phyloP scores from a whole-genome alignment of 2,797 vertebrate species.

The Adelosebastes latens region DNA sequence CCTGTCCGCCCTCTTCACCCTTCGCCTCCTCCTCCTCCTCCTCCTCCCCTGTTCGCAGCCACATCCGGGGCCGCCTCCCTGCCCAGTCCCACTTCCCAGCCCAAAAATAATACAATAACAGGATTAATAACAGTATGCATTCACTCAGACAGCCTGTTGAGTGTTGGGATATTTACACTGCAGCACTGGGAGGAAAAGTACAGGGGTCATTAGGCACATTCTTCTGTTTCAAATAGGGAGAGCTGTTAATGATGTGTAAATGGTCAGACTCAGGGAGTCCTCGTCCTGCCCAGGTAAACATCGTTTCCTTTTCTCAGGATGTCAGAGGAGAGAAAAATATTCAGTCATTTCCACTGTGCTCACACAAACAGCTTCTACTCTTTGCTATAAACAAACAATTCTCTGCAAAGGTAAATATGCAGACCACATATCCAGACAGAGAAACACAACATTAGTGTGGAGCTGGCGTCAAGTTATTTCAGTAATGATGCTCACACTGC shows the following conservation, averaged over 20 bases:
- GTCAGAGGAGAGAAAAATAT: conserved; percentile 38
- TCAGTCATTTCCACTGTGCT: conserved; percentile 42
- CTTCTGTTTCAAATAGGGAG: conserved; percentile 56
- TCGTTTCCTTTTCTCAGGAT: conserved; percentile 35
- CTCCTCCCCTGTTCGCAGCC: conserved; percentile 4
- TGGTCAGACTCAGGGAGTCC: conserved; percentile 20
- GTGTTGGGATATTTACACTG: conserved; percentile 57
- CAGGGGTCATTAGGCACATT: conserved; percentile 31
- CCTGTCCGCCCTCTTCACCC: conserved; percentile 1
- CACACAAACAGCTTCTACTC: conserved; percentile 42
- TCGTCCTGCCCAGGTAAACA: conserved; percentile 63
- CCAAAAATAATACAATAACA: conserved; percentile 67
- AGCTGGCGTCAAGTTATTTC: conserved; percentile 5
- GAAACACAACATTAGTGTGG: conserved; percentile 23
- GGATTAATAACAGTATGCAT: conserved; percentile 53
- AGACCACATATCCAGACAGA: conserved; percentile 32
- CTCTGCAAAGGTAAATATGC: conserved; percentile 46
- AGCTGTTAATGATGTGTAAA: conserved; percentile 56
- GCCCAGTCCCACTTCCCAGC: conserved; percentile 14
- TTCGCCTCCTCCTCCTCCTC: neutral
- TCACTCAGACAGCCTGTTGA: conserved; percentile 33
- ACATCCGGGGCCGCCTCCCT: conserved; percentile 19
- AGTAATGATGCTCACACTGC: conserved; percentile 22
- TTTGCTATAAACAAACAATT: conserved; percentile 53
- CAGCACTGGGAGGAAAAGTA: conserved; percentile 45